Base-by-base conservation (phyloP, 2,888 invertebrate genomes). In the Campoplex nolae region DNA sequence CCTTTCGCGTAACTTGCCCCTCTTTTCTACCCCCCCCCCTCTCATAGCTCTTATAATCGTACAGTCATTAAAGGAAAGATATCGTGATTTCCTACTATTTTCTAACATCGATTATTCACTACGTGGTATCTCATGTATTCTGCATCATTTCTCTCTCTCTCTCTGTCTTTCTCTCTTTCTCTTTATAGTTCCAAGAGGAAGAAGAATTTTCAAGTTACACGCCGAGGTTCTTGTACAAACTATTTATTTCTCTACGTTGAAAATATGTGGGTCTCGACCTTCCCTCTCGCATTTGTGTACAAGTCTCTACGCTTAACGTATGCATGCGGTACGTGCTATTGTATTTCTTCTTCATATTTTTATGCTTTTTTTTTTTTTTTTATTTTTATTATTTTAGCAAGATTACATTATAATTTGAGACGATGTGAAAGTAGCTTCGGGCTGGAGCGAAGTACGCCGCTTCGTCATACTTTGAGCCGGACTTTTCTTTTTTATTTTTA, bases 11-110 rank as follows among this genome's bases (percentile, higher is more conserved):
- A 86, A 70, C 71, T 71, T 23, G 58, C 45, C 48, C 38, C 35
- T 28, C 76, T 16, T 42, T 58, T 28, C 28, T 54, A 7, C n/a
- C 56, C n/a, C 1, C 56, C 54, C 48, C 56, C 54, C 48, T 42
- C 28, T 45, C 28, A 45, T 16, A 16, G 38, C 73, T 54, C 42
- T 42, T 56, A 70, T 56, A 58, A 58, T 48, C 35, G 42, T 11
- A 68, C 35, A 79, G 23, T 58, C 67, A 70, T 79, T 82, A 83
- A 68, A 82, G 82, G 65, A 65, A 71, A 65, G 74, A 83, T 78
- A 83, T 75, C 83, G 65, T 67, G 75, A 65, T 86, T 86, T 79
- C 86, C 79, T 79, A 71, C 70, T 79, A 83, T 86, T 86, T 86
- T 83, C 58, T 78, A 76, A 76, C 75, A 42, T 75, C 83, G 70